Evolutionary conservation across 1,140 invertebrate genomes (phyloP), one percentile per base, ranked within the genome.

Genomic region (Neoseiulus cucumeris): DNA sequence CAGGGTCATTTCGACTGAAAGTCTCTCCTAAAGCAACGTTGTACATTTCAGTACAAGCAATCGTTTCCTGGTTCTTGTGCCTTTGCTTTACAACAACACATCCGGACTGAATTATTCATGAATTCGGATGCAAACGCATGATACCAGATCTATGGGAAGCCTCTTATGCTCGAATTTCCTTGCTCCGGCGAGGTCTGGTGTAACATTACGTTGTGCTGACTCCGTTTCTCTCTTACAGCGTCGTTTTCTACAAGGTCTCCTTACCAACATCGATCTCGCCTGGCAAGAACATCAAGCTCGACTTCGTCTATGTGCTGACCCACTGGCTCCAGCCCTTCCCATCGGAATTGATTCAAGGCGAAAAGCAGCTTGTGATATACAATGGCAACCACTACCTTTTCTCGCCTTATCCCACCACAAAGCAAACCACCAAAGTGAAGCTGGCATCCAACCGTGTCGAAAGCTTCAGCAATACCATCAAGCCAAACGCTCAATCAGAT

Each of bases 281-380:
- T 64, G 77, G 73, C 5, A 75, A 74, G 64, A 71, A 68, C 14
- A 69, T 72, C 12, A 73, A 74, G 65, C 70, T 84, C 29, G 82
- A 83, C 55, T 78, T 92, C 0, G 88, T 94, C 72, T 79, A 82
- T 9, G 80, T 91, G 0, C 84, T 84, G 28, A 84, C 84, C 0
- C 85, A 91, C 72, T 79, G 82, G 29, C 75, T 95, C 5, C 70
- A 76, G 12, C 87, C 92, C 1, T 87, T 90, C 76, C 94, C 94
- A 0, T 82, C 82, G 18, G 80, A 85, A 71, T 94, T 98, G 66
- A 82, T 82, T 0, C 94, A 97, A 74, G 84, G 87, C 68, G 92
- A 97, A 72, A 91, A 91, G 70, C 94, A 98, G 74, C 77, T 94
- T 64, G 88, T 97, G 0, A 82, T 84, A 68, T 95, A 87, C 72